Conservation (phyloP, 2,888 invertebrate genomes). For the Graphium colonna region DNA sequence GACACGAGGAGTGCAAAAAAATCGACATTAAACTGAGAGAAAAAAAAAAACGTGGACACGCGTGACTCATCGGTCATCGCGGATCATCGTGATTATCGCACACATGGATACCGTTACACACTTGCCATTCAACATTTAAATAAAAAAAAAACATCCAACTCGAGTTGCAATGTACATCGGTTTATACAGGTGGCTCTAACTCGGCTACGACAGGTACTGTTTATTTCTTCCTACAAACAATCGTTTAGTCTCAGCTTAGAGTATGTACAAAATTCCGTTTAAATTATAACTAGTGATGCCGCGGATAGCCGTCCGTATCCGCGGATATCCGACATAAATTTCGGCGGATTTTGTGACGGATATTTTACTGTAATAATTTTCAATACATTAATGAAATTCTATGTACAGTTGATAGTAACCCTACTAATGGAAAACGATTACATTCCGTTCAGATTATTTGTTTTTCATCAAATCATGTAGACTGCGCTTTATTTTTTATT, state of each 20-base stretch:
- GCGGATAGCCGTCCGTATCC: no score
- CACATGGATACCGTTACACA: slow-evolving; percentile 13
- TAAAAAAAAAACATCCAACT: neutral
- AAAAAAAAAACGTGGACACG: slow-evolving; percentile 10
- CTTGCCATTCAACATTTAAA: slow-evolving; percentile 7
- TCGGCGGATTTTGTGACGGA: no score
- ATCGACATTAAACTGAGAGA: slow-evolving; percentile 24
- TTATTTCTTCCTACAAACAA: neutral
- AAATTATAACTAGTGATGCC: no score
- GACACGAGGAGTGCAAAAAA: neutral
- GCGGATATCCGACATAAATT: no score
- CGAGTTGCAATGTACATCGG: neutral
- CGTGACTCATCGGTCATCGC: slow-evolving; percentile 19
- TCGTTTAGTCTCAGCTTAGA: neutral
- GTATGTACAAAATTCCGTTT: no score
- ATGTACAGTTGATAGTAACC: no score
- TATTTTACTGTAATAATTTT: no score
- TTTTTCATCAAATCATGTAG: no score
- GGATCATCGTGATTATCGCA: slow-evolving; percentile 14
- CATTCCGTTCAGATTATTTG: no score
- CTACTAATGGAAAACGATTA: no score
- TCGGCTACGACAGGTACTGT: neutral
- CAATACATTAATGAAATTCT: no score
- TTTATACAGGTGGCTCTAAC: neutral
- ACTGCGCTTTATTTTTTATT: no score